These are phyloP conservation scores for Lycorma delicatula DNA, from an alignment of 1,140 invertebrate genomes.

Conservation along the genomic window DNA sequence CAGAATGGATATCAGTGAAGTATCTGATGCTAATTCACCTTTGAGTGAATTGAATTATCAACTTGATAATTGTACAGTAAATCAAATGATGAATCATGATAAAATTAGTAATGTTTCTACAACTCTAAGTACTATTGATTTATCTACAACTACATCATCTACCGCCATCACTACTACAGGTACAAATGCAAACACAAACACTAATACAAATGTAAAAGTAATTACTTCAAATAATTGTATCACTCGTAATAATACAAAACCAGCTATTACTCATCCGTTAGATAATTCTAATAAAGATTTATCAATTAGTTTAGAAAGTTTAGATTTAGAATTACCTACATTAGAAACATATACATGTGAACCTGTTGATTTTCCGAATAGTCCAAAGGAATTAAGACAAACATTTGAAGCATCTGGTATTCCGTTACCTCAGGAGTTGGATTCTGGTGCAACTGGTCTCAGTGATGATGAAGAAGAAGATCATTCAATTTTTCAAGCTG, in stretches of 20 bases:
- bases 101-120: no score
- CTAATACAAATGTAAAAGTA: conserved; percentile 4
- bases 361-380: conserved; percentile 26
- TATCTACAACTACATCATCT: not conserved
- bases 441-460: conserved; percentile 18
- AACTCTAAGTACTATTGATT: no score
- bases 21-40: conserved; percentile 13
- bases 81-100: no score
- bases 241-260: conserved; percentile 9
- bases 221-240: no score
- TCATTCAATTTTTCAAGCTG: conserved; percentile 30
- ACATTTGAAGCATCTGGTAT: conserved; percentile 19
- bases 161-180: conserved; percentile 4
- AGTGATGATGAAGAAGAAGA: conserved; percentile 29
- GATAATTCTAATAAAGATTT: conserved; percentile 18
- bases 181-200: not conserved
- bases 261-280: conserved; percentile 4
- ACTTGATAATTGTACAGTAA: not conserved
- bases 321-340: conserved; percentile 22
- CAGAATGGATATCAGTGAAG: conserved; percentile 23
- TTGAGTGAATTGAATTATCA: conserved; percentile 8
- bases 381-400: conserved; percentile 22
- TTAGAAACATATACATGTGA: conserved; percentile 20
- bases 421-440: conserved; percentile 16
- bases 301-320: conserved; percentile 22